Percentiles rank a stretch among this genome's conserved stretches.
These are phyloP conservation scores for Albula glossodonta DNA, from an alignment of 2,113 vertebrate genomes.

Conservation along the genomic window DNA sequence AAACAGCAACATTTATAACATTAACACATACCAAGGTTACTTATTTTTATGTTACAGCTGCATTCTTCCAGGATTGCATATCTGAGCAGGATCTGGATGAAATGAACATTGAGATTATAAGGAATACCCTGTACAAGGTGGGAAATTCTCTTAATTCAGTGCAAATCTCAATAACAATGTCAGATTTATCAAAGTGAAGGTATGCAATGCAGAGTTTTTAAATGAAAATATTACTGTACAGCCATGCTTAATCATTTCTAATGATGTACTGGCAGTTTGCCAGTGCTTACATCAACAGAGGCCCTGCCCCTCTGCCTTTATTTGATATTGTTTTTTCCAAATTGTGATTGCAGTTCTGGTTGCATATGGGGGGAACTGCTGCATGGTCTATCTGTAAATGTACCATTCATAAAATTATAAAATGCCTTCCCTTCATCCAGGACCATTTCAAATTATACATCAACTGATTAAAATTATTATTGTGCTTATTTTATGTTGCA, in stretches of 20 bases:
- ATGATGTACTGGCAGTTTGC: too few relatives aligned
- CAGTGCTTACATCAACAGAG: too few relatives aligned
- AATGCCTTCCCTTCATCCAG: background rate
- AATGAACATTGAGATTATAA: slow-evolving; percentile 99
- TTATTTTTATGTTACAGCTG: slow-evolving; percentile 72
- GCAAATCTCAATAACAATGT: background rate
- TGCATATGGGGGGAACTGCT: too few relatives aligned
- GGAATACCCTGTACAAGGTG: slow-evolving; percentile 98
- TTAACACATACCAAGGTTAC: background rate
- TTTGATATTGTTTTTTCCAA: too few relatives aligned
- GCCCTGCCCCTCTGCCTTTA: too few relatives aligned
- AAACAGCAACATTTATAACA: background rate
- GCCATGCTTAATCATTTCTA: too few relatives aligned
- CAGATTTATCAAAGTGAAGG: background rate
- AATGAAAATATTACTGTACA: background rate
- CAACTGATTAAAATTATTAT: background rate
- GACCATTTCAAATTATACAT: background rate
- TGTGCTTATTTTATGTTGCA: slow-evolving; percentile 47
- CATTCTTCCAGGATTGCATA: slow-evolving; percentile 98
- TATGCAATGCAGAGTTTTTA: background rate
- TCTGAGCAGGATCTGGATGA: slow-evolving; percentile 98
- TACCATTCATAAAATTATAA: too few relatives aligned
- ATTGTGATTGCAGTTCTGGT: too few relatives aligned
- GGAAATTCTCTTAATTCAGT: background rate
- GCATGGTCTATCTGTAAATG: too few relatives aligned